Base-by-base conservation (phyloP, 2,888 invertebrate genomes). In the Microctonus brassicae region DNA sequence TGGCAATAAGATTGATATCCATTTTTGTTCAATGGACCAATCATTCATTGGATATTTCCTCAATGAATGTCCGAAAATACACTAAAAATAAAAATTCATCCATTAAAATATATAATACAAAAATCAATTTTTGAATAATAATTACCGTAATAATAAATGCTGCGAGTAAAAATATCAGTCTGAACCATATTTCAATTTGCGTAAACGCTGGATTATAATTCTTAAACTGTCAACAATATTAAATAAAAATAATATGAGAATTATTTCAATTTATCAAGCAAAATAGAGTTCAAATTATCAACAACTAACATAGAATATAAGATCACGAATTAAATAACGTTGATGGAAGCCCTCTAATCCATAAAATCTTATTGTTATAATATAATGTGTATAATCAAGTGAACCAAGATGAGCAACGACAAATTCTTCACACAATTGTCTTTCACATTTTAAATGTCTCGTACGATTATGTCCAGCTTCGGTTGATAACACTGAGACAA, bases 11-110 rank as follows among this genome's bases (percentile, higher is more conserved):
- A 95, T 88, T 0, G 96, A 94, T 87, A 98, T 92, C 98, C 98
- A 99, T 87, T 95, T 97, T 86, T 99, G 98, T 88, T 99, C 99
- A 81, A 98, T 96, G 0, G 98, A 97, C 98, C 98, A 99, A 87
- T 98, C 97, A 79, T 93, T 92, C 55, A 96, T 90, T 0, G 95
- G 92, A 88, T 96, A 98, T 85, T 94, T 95, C 78, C 96, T 90
- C 77, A 99, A 89, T 0, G 94, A 92, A 88, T 97, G 95, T 42
- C 95, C 95, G 88, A 97, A 98, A 94, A 97, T 96, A 85, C 96
- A 96, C 98, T 98, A 89, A 76, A 90, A 90, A 72, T 42, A 55
- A 62, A 55, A 64, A 69, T 75, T 72, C 64, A 55, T 68, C 61
- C 11, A 60, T 66, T 52, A 39, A 61, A 62, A 66, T 13, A 22